Conservation (phyloP, 2,888 invertebrate species). For the Caenorhabditis japonica region DNA sequence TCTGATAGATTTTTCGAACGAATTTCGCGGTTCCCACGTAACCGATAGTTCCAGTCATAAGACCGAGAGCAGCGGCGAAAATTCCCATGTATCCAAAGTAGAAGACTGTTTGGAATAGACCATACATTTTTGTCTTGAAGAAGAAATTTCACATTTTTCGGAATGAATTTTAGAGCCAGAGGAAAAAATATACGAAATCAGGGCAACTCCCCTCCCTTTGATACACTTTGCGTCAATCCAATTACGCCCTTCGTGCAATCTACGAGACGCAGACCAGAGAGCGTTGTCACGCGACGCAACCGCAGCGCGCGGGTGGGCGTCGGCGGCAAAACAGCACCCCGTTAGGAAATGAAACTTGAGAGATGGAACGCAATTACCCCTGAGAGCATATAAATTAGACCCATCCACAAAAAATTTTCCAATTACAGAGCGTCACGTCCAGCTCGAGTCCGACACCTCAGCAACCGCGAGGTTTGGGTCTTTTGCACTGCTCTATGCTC, state of each 20-base stretch:
- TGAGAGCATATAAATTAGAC: no score
- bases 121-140: constrained; percentile 99
- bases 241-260: constrained; percentile 7
- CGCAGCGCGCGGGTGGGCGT: no score
- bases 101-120: constrained; percentile 97
- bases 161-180: no score
- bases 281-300: no score
- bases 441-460: constrained; percentile 57
- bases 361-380: no score
- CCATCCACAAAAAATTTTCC: no score
- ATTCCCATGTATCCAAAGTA: constrained; percentile 99
- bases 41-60: constrained; percentile 81
- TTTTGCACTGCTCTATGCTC: constrained; percentile 78
- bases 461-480: constrained; percentile 70
- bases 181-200: constrained; percentile 14
- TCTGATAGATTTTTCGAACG: constrained; percentile 98
- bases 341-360: no score
- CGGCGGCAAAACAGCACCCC: no score
- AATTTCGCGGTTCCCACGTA: constrained; percentile 96
- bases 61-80: constrained; percentile 90
- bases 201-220: background rate
- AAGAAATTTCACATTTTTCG: no score
- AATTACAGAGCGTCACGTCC: constrained; percentile 42
- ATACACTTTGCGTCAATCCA: background rate
- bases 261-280: no score